Percentiles rank a stretch among this genome's conserved stretches.
Conservation (phyloP, 2,888 invertebrate genomes). For the Therioaphis trifolii region DNA sequence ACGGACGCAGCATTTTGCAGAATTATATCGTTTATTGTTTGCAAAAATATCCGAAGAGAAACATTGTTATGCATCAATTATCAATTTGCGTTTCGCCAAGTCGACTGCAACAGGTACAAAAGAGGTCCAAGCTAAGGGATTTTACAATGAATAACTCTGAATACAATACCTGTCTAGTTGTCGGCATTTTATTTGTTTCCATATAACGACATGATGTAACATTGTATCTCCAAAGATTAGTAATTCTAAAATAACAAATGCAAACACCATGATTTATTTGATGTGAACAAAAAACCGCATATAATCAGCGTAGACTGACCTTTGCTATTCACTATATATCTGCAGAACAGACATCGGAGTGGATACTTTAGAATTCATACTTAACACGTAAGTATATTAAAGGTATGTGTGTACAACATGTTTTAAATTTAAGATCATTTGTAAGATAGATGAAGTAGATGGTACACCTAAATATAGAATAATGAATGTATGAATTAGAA, state of each 20-base stretch:
- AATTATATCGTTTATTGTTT: conserved; percentile 42
- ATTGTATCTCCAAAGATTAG: conserved; percentile 38
- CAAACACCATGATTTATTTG: conserved; percentile 39
- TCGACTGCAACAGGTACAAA: conserved; percentile 1
- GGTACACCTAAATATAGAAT: too few species aligned
- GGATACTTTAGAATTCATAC: too few species aligned
- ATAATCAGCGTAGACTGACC: background rate
- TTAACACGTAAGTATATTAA: too few species aligned
- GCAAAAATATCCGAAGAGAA: conserved; percentile 16
- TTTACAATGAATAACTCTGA: conserved; percentile 41
- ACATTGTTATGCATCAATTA: conserved; percentile 41
- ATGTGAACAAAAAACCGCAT: conserved; percentile 8
- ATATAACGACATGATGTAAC: conserved; percentile 41
- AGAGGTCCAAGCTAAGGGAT: background rate
- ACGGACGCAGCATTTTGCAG: background rate
- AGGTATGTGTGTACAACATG: too few species aligned
- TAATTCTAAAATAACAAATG: conserved; percentile 40
- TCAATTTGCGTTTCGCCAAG: conserved; percentile 19
- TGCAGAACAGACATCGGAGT: too few species aligned
- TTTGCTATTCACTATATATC: too few species aligned
- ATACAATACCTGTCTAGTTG: conserved; percentile 42
- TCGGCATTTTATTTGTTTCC: conserved; percentile 48
- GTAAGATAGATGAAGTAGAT: too few species aligned
- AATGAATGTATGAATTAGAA: too few species aligned
- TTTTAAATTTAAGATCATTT: too few species aligned